These are phyloP conservation scores for Anolis sagrei DNA, from an alignment of 2,113 vertebrate species.

Conservation along the genomic window DNA sequence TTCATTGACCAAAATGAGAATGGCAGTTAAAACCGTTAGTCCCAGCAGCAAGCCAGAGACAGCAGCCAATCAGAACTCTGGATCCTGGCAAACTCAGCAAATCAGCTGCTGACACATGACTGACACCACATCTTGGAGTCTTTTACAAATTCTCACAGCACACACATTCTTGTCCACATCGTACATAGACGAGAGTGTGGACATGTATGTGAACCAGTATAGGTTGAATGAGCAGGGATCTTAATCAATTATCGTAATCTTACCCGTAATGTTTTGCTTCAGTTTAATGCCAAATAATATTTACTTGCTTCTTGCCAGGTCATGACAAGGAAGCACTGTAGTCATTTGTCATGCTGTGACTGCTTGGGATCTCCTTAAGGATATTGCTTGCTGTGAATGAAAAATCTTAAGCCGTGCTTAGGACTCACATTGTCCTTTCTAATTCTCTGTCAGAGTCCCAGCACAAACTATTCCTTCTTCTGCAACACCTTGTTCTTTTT, in stretches of 20 bases:
- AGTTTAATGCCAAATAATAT: background rate
- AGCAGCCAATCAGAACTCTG: too few species aligned
- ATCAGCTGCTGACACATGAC: too few species aligned
- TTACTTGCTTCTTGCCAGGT: background rate
- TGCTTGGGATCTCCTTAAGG: background rate
- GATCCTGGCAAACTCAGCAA: too few species aligned
- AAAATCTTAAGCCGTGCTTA: background rate
- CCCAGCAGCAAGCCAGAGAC: too few species aligned
- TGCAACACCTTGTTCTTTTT: background rate
- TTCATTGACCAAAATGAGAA: too few species aligned
- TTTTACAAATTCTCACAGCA: too few species aligned
- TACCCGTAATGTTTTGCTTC: background rate
- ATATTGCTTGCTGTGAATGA: background rate
- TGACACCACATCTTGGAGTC: too few species aligned
- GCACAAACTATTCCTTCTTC: constrained; percentile 19
- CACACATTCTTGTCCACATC: background rate
- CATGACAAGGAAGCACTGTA: background rate
- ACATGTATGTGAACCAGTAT: background rate
- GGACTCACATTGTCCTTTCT: background rate
- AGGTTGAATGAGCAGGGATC: background rate
- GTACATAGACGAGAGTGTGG: background rate
- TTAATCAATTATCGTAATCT: background rate
- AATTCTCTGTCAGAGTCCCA: background rate
- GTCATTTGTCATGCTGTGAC: background rate
- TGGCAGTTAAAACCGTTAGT: too few species aligned